Evolutionary conservation across 2,113 vertebrate genomes (phyloP).

Genomic region (Planiliza haematocheilus): DNA sequence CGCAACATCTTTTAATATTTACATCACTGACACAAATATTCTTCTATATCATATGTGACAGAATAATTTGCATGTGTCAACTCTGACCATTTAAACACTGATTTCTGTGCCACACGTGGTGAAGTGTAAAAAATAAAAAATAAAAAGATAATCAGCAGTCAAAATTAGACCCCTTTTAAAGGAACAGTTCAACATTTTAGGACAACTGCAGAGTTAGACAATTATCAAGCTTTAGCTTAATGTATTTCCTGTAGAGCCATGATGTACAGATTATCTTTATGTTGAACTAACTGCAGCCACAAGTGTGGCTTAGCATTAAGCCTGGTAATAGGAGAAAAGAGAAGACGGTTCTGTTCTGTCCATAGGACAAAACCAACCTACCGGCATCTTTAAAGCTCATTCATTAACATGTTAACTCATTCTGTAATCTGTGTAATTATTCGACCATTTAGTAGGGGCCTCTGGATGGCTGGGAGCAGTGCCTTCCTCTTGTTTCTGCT

Average conservation of each 20-base stretch:
- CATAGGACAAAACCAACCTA: not conserved
- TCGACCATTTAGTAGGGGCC: no score
- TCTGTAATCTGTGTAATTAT: no score
- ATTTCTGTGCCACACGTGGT: not conserved
- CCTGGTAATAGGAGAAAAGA: not conserved
- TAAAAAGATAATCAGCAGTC: not conserved
- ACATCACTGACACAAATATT: not conserved
- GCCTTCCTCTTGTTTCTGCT: not conserved
- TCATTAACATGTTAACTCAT: no score
- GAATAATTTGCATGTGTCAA: not conserved
- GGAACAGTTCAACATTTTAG: not conserved
- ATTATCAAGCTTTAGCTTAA: not conserved
- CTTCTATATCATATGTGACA: not conserved
- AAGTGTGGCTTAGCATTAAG: not conserved
- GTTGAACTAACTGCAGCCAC: not conserved
- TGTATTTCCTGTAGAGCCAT: no score
- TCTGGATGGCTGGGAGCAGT: not conserved
- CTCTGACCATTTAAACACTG: not conserved
- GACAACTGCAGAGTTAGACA: not conserved
- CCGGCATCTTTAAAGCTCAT: not conserved
- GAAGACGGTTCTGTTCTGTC: no score
- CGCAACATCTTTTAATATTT: conserved; percentile 27
- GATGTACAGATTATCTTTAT: no score
- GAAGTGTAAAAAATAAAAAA: not conserved
- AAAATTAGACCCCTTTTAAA: conserved; percentile 1